Evolutionary conservation across 2,113 vertebrate species (phyloP).

Genomic region (Buteo buteo): DNA sequence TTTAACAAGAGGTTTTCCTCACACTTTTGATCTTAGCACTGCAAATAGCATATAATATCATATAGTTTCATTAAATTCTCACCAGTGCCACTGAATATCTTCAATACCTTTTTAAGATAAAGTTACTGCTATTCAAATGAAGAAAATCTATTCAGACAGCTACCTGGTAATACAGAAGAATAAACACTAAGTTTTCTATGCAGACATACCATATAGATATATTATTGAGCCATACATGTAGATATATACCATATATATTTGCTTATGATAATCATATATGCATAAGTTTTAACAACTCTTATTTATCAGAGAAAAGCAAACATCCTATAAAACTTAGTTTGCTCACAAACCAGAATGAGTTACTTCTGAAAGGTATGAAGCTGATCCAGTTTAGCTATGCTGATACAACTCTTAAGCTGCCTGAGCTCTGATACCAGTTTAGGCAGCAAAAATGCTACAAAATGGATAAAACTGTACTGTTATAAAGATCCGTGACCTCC

Average conservation of each 20-base stretch:
- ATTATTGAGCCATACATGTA: not conserved
- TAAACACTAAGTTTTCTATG: not conserved
- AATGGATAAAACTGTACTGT: not conserved
- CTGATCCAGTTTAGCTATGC: not conserved
- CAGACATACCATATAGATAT: not conserved
- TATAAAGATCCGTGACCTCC: not conserved
- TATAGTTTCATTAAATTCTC: not conserved
- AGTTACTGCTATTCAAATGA: not conserved
- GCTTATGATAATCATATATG: not conserved
- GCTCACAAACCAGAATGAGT: not conserved
- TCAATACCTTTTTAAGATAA: not conserved
- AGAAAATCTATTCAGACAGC: not conserved
- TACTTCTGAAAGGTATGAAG: not conserved
- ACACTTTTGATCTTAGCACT: not conserved
- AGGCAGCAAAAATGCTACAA: not conserved
- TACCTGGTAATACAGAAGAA: not conserved
- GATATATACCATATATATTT: not conserved
- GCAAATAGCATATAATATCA: not conserved
- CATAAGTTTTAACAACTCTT: not conserved
- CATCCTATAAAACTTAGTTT: not conserved
- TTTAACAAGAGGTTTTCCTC: not conserved
- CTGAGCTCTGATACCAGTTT: not conserved
- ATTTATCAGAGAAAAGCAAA: not conserved
- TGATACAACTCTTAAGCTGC: not conserved
- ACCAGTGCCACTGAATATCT: not conserved